Evolutionary conservation across 2,797 vertebrate species (phyloP), one percentile per base, ranked within the genome.

Genomic region (Lithobates pipiens): DNA sequence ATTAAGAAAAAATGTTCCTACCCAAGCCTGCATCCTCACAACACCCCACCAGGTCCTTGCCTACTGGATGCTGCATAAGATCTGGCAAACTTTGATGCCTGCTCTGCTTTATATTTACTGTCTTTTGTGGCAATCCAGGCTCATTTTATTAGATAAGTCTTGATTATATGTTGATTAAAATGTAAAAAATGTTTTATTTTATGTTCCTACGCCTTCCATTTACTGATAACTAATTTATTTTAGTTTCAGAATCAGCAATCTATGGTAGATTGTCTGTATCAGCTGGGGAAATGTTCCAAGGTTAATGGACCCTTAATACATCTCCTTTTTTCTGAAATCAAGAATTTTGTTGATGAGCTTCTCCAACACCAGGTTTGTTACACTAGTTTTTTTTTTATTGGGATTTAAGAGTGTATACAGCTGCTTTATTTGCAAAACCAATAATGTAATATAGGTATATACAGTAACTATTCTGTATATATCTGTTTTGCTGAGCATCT

Each of bases 321-420:
- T 46, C 93, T 95, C 83, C 89, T 98, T 32, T 93, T 98, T 0
- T 89, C 92, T 18, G 92, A 94, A 93, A 88, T 98, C 87, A 93
- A 88, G 89, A 81, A 86, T 44, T 93, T 97, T 89, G 91, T 93
- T 44, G 92, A 96, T 80, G 90, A 93, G 75, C 92, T 91, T 91
- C 88, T 93, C 75, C 83, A 89, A 83, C 88, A 88, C 82, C 95
- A 97, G 97, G 97, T 82, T 73, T 82, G 80, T 29, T 63, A 11
- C 15, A 50, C n/a, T 4, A 25, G 8, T 39, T 65, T 39, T 32
- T 15, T 63, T 39, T 32, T 16, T 65, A n/a, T 44, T 44, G 11
- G 21, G 11, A 54, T 54, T 16, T 54, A 2, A 23, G 18, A 23
- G 23, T 34, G 21, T 34, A 11, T 13, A 13, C 6, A 63, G 11